Conservation (phyloP, 2,888 invertebrate species). For the Aphidius colemani region DNA sequence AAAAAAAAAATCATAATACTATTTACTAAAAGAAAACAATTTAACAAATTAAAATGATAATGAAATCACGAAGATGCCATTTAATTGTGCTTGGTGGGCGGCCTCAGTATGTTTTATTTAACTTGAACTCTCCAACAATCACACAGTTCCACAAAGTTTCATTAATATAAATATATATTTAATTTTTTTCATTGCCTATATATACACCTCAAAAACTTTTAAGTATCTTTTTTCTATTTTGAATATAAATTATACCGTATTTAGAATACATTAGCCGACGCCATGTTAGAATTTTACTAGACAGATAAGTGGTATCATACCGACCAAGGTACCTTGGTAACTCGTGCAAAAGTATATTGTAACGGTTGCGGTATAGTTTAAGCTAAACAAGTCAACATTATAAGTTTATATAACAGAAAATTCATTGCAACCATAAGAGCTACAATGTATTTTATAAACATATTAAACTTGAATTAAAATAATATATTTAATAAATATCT, state of each 20-base stretch:
- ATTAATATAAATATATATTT: background rate
- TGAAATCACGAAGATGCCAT: conserved; percentile 34
- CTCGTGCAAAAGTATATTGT: background rate
- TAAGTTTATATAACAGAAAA: too few relatives aligned
- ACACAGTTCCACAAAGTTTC: conserved; percentile 11
- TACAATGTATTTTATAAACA: too few relatives aligned
- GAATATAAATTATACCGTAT: conserved; percentile 42
- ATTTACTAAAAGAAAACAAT: conserved; percentile 1
- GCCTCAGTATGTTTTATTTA: conserved; percentile 33
- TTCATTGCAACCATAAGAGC: too few relatives aligned
- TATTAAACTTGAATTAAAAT: too few relatives aligned
- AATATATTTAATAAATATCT: too few relatives aligned
- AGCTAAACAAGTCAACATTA: too few relatives aligned
- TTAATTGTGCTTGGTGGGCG: conserved; percentile 42
- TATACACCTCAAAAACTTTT: background rate
- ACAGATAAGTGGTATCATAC: conserved; percentile 18
- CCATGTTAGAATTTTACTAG: conserved; percentile 34
- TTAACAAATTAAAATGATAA: conserved; percentile 34
- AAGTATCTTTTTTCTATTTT: conserved; percentile 20
- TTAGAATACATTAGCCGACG: conserved; percentile 52
- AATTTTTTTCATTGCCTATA: too few relatives aligned
- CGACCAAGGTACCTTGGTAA: background rate
- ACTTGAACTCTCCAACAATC: conserved; percentile 24
- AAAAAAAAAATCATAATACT: too few relatives aligned
- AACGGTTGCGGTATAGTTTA: conserved; percentile 1